These are phyloP conservation scores for Schrankia costaestrigalis DNA, from an alignment of 2,888 invertebrate species.

Conservation along the genomic window DNA sequence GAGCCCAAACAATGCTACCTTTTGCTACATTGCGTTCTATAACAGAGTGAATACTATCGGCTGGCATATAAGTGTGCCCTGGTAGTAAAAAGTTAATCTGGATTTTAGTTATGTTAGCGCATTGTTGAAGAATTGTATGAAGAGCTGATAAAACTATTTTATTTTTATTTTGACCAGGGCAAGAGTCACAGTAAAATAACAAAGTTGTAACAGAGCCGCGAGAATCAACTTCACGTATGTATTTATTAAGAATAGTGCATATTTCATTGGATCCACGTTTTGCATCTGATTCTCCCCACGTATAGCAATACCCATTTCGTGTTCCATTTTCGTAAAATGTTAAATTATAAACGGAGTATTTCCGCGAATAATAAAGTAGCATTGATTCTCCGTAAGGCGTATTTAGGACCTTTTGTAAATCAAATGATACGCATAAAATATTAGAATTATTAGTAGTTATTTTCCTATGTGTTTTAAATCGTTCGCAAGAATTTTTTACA, in stretches of 20 bases:
- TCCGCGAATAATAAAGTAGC: conserved; percentile 1
- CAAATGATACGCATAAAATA: conserved; percentile 3
- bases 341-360: conserved; percentile 4
- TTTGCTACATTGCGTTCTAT: conserved; percentile 30
- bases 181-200: conserved; percentile 1
- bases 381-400: background rate
- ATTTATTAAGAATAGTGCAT: background rate
- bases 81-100: conserved; percentile 26
- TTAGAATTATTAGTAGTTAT: conserved; percentile 4
- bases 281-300: conserved; percentile 6
- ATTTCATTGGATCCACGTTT: conserved; percentile 5
- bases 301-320: conserved; percentile 3
- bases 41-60: conserved; percentile 36
- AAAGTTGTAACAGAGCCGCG: background rate
- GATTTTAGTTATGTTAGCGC: background rate
- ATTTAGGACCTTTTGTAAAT: conserved; percentile 2
- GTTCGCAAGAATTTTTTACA: conserved; percentile 5
- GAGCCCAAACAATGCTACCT: conserved; percentile 33
- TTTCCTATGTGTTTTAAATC: conserved; percentile 7
- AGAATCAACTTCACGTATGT: background rate
- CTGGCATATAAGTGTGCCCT: conserved; percentile 46
- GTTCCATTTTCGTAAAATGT: conserved; percentile 5
- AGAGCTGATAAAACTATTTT: conserved; percentile 3
- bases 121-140: background rate
- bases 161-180: background rate